These are phyloP conservation scores for Tringa solitaria DNA, from an alignment of 2,113 vertebrate species.

Conservation along the genomic window DNA sequence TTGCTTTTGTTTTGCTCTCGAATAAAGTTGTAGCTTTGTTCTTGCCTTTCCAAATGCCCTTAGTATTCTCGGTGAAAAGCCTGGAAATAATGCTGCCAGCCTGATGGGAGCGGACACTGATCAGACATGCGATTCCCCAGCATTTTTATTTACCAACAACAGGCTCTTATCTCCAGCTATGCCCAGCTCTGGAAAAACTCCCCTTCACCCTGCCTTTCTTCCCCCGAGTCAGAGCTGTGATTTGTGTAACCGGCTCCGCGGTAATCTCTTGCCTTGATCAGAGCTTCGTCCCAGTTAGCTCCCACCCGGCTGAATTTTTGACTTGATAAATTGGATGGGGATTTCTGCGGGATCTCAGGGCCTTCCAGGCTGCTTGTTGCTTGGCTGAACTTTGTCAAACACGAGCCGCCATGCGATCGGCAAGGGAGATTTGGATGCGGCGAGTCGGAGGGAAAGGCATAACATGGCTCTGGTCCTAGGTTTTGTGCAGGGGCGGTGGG, in stretches of 20 bases:
- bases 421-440: neutral
- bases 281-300: conserved; percentile 18
- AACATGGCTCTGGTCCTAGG: rapidly evolving
- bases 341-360: neutral
- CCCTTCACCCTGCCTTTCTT: neutral
- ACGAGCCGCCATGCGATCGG: rapidly evolving
- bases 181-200: conserved; percentile 4
- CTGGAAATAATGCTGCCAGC: conserved; percentile 6
- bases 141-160: conserved; percentile 18
- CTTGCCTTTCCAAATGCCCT: conserved; percentile 21
- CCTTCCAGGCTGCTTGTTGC: neutral
- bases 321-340: conserved; percentile 52
- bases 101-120: conserved; percentile 25
- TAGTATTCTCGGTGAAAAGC: conserved; percentile 43
- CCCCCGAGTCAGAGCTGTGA: neutral
- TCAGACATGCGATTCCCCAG: neutral
- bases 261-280: conserved; percentile 42
- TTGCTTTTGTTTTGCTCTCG: conserved; percentile 47
- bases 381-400: conserved; percentile 35
- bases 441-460: rapidly evolving
- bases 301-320: conserved; percentile 26
- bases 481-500: neutral
- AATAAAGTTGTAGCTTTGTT: conserved; percentile 53
- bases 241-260: neutral
- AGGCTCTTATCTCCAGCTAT: neutral